These are phyloP conservation scores for Bolborhynchus lineola DNA, from an alignment of 2,113 vertebrate genomes.

Conservation along the genomic window DNA sequence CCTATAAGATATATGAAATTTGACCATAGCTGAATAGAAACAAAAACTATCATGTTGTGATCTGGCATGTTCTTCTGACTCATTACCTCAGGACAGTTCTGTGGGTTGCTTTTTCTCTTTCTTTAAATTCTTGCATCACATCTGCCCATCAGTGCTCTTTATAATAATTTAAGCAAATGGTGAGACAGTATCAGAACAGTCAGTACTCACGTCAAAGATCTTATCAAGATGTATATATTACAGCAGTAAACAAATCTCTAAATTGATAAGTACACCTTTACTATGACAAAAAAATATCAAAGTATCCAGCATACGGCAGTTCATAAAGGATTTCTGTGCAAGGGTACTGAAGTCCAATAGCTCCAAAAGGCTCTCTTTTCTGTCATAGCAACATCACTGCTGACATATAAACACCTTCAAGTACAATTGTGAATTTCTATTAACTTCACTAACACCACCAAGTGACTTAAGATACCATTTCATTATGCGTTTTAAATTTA, in stretches of 20 bases:
- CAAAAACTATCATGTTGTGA: background rate
- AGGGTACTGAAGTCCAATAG: background rate
- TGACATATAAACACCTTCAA: background rate
- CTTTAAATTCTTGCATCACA: background rate
- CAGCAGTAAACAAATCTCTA: background rate
- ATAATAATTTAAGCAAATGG: background rate
- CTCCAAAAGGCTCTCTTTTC: background rate
- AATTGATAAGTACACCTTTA: background rate
- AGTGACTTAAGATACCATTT: background rate
- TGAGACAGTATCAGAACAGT: background rate
- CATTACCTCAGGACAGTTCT: background rate
- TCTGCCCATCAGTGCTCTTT: background rate
- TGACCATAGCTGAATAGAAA: background rate
- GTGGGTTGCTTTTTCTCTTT: background rate
- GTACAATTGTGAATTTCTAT: background rate
- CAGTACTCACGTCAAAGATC: background rate
- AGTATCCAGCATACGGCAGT: background rate
- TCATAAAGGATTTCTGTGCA: background rate
- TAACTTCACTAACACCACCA: background rate
- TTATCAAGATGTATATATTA: background rate
- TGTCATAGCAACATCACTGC: background rate
- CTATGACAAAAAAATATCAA: background rate
- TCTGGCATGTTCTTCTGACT: background rate
- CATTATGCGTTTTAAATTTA: background rate
- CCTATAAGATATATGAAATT: background rate